Evolutionary conservation across 2,888 invertebrate genomes (phyloP).

Genomic region (Rugalucina vietnamica): DNA sequence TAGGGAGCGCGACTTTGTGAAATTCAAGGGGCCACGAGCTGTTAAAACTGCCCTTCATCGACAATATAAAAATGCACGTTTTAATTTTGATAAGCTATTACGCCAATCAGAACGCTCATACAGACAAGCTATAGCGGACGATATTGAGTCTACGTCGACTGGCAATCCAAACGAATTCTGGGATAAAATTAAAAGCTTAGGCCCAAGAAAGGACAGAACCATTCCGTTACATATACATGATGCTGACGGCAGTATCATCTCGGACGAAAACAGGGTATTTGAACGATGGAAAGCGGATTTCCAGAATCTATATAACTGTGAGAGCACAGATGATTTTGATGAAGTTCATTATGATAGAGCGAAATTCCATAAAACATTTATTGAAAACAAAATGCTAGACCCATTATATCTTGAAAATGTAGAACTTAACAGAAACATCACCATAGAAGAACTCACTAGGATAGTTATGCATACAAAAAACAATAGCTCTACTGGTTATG

Average conservation of each 20-base stretch:
- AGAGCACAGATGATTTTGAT: background rate
- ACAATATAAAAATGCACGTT: background rate
- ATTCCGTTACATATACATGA: slow-evolving; percentile 34
- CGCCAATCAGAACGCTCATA: background rate
- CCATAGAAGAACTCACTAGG: background rate
- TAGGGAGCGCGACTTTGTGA: no score
- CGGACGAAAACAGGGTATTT: slow-evolving; percentile 19
- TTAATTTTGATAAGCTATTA: background rate
- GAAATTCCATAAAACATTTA: slow-evolving; percentile 1
- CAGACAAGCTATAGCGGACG: background rate
- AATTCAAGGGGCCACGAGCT: no score
- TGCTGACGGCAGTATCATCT: background rate
- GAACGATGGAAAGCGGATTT: slow-evolving; percentile 39
- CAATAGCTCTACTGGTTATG: background rate
- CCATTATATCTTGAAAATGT: background rate
- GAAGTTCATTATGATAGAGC: background rate
- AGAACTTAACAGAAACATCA: background rate
- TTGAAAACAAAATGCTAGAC: background rate
- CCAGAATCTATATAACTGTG: slow-evolving; percentile 31
- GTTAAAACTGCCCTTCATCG: no score
- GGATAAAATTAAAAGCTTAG: background rate
- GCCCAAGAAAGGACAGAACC: background rate
- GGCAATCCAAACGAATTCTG: background rate
- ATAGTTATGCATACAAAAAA: background rate
- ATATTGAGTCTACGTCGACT: background rate